phyloP scores from a whole-genome alignment of 1,140 invertebrate species.

The Eufriesea mexicana region DNA sequence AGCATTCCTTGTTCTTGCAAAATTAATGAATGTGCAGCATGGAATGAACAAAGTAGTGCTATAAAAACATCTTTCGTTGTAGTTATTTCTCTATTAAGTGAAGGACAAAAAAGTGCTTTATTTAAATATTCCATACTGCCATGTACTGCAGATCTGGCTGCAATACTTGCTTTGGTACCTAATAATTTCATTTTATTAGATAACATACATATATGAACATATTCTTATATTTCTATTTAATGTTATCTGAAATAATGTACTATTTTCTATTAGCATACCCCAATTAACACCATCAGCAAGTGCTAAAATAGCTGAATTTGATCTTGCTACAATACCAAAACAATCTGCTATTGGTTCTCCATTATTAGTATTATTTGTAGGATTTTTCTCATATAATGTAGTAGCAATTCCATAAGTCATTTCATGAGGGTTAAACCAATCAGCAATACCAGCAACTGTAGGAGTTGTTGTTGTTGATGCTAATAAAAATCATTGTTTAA shows the following conservation, averaged over 20 bases:
- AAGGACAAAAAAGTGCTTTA: conserved; percentile 86
- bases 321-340: conserved; percentile 91
- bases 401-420: conserved; percentile 88
- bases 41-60: conserved; percentile 91
- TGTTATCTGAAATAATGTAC: neutral
- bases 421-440: conserved; percentile 87
- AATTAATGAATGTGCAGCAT: conserved; percentile 94
- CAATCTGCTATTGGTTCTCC: conserved; percentile 96
- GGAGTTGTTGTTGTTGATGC: conserved; percentile 56
- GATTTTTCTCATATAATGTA: conserved; percentile 91
- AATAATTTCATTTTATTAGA: conserved; percentile 33
- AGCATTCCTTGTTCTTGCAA: conserved; percentile 93
- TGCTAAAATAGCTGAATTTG: conserved; percentile 91
- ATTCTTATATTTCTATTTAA: neutral
- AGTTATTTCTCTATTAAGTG: conserved; percentile 69
- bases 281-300: conserved; percentile 97
- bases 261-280: conserved; percentile 84
- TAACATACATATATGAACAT: neutral
- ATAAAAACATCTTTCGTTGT: conserved; percentile 88
- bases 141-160: conserved; percentile 94
- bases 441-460: conserved; percentile 85
- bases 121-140: conserved; percentile 94
- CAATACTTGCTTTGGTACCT: conserved; percentile 92
- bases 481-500: conserved; percentile 15
- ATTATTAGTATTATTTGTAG: conserved; percentile 88